Base-by-base conservation (phyloP, 1,140 invertebrate species). In the Dufourea novaeangliae region DNA sequence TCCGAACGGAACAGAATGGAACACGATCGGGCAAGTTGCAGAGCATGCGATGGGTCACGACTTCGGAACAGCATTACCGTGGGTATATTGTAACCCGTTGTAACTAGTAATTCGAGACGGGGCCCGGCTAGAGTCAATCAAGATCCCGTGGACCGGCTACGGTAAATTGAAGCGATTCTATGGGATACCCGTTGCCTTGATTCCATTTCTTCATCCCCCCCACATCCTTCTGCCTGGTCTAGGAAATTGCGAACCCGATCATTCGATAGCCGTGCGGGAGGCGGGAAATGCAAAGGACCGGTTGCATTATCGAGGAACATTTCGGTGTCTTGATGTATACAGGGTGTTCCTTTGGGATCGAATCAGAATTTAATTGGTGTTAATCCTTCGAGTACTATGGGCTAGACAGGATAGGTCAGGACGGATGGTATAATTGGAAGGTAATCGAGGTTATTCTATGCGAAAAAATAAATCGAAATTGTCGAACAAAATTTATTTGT, bases 71-170 rank as follows among this genome's bases (percentile, higher is more conserved):
- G 39, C 54, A 61, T 76, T 76, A 59, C 54, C 72, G 2, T 32
- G 1, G 10, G 52, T 69, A 76, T 61, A 69, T 57, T 27, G 63
- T 68, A 46, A 68, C 52, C 29, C 37, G 29, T 25, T 68, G 73
- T 75, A 75, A 37, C 64, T 75, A 46, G 73, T 75, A 75, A 75
- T 76, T 67, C 37, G 64, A 76, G 59, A 39, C 39, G 37, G 72
- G n/a, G 54, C 46, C 10, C 11, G 7, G 66, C 39, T 69, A 69
- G 37, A 76, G 73, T 76, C 73, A 59, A 76, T 76, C 73, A 76
- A 69, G 64, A 57, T 69, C 73, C 34, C 52, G 32, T 44, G 37
- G 22, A 56, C 32, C 22, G 39, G 27, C 39, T 22, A 46, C 32
- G 66, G 37, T 39, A 69, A 76, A 76, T 69, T 76, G 54, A 57